Conservation (phyloP, 2,797 vertebrate species). For the Cyclopterus lumpus region DNA sequence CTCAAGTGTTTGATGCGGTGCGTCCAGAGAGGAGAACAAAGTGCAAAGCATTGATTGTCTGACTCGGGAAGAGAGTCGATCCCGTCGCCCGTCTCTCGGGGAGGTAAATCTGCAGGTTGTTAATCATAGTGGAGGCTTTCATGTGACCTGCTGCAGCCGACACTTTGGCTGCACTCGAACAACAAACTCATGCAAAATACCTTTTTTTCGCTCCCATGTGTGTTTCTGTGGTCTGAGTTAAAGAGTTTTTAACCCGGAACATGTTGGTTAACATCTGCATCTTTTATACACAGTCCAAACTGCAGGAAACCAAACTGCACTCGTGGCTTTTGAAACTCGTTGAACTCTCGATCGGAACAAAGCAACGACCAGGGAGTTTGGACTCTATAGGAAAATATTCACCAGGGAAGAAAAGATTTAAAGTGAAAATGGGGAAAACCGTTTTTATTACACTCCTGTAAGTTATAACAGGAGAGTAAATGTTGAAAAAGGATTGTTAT, state of each 20-base stretch:
- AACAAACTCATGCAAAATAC: background rate
- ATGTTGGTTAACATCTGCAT: background rate
- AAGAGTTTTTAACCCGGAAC: slow-evolving; percentile 3
- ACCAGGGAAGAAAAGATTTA: background rate
- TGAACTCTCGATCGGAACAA: background rate
- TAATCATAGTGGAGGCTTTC: background rate
- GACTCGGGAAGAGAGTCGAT: slow-evolving; percentile 19
- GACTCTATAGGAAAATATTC: background rate
- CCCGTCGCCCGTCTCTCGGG: background rate
- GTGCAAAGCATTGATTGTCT: background rate
- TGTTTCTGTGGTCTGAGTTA: background rate
- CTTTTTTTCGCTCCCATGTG: background rate
- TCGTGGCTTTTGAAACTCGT: slow-evolving; percentile 22
- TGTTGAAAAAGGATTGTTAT: background rate
- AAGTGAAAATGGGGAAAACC: background rate
- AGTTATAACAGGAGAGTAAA: background rate
- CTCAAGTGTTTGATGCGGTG: background rate
- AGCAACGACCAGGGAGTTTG: background rate
- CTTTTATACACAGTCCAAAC: background rate
- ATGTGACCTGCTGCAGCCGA: background rate
- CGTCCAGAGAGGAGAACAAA: background rate
- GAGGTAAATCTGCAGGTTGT: slow-evolving; percentile 14
- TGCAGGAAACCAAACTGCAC: background rate
- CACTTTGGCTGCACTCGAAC: background rate
- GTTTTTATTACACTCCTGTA: background rate